Percentiles rank a stretch among this genome's conserved stretches.
These are phyloP conservation scores for Distichodus sexfasciatus DNA, from an alignment of 2,797 vertebrate species.

Conservation along the genomic window DNA sequence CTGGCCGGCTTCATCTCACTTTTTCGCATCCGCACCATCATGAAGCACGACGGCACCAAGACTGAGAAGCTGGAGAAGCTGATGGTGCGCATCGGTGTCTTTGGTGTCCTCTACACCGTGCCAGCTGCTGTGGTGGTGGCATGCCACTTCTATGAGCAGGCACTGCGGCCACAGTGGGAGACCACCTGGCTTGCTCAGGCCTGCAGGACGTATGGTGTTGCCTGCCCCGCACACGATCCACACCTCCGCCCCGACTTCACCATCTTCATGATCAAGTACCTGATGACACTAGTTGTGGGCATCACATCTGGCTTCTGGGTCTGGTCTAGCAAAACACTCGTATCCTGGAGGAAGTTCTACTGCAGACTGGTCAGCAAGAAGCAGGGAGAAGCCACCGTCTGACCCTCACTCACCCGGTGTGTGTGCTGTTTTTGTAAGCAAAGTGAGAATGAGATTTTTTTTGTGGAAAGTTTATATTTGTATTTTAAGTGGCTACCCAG, in stretches of 20 bases:
- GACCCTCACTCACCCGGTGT: too few relatives aligned
- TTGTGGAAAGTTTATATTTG: slow-evolving; percentile 83
- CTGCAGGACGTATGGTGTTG: slow-evolving; percentile 90
- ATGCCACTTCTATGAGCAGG: slow-evolving; percentile 97
- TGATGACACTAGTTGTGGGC: slow-evolving; percentile 96
- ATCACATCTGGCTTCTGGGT: slow-evolving; percentile 98
- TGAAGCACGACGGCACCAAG: slow-evolving; percentile 96
- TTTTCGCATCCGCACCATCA: slow-evolving; percentile 93
- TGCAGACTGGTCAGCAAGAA: slow-evolving; percentile 90
- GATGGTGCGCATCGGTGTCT: slow-evolving; percentile 96
- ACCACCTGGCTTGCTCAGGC: slow-evolving; percentile 88
- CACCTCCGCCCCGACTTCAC: slow-evolving; percentile 93
- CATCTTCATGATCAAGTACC: slow-evolving; percentile 98
- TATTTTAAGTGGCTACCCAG: slow-evolving; percentile 27
- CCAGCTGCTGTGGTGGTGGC: slow-evolving; percentile 95
- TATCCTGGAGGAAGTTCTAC: slow-evolving; percentile 97
- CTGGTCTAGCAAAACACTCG: slow-evolving; percentile 96
- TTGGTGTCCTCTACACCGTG: slow-evolving; percentile 92
- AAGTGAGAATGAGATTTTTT: slow-evolving; percentile 45
- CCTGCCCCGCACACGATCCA: slow-evolving; percentile 80
- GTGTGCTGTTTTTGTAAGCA: too few relatives aligned
- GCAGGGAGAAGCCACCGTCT: slow-evolving; percentile 92
- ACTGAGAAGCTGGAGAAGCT: slow-evolving; percentile 95
- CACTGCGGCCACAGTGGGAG: slow-evolving; percentile 96
- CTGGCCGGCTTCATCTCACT: slow-evolving; percentile 93